These are phyloP conservation scores for Labeo rohita DNA, from an alignment of 2,113 vertebrate species.

Conservation along the genomic window DNA sequence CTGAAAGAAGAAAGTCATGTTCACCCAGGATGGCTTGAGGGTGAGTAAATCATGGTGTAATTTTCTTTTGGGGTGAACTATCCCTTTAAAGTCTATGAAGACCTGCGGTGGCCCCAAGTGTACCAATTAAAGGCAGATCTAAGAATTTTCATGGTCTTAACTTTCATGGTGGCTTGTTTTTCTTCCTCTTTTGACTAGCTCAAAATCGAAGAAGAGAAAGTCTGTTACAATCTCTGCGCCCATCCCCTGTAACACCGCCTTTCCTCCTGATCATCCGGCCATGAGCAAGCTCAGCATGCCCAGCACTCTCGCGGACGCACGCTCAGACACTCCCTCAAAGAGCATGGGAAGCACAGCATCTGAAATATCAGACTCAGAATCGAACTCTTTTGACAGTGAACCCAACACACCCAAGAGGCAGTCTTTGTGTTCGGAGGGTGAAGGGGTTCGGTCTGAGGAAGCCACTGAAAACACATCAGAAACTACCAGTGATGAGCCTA, in stretches of 20 bases:
- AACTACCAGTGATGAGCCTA: neutral
- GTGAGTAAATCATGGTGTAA: too few species aligned
- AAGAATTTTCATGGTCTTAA: neutral
- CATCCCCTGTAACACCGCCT: conserved; percentile 78
- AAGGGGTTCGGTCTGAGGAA: neutral
- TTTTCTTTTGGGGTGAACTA: too few species aligned
- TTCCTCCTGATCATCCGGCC: conserved; percentile 58
- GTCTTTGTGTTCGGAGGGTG: conserved; percentile 40
- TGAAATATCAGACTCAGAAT: conserved; percentile 41
- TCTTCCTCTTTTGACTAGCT: conserved; percentile 56
- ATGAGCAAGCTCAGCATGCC: conserved; percentile 48
- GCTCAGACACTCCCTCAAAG: conserved; percentile 21
- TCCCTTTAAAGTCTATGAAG: neutral
- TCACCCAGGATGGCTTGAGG: too few species aligned
- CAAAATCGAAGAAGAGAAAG: conserved; percentile 77
- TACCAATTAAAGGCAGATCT: neutral
- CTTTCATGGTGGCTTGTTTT: neutral
- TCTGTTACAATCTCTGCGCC: conserved; percentile 91
- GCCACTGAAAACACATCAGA: neutral
- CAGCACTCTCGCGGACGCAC: conserved; percentile 23
- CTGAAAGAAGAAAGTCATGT: too few species aligned
- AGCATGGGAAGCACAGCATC: conserved; percentile 5
- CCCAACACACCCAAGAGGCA: conserved; percentile 30
- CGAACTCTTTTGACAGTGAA: conserved; percentile 37
- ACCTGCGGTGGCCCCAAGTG: neutral